A percentile compares a stretch with the other conserved stretches of the same genome.
Evolutionary conservation across 2,888 invertebrate genomes (phyloP).

Genomic region (Tromatobia lineatoria): DNA sequence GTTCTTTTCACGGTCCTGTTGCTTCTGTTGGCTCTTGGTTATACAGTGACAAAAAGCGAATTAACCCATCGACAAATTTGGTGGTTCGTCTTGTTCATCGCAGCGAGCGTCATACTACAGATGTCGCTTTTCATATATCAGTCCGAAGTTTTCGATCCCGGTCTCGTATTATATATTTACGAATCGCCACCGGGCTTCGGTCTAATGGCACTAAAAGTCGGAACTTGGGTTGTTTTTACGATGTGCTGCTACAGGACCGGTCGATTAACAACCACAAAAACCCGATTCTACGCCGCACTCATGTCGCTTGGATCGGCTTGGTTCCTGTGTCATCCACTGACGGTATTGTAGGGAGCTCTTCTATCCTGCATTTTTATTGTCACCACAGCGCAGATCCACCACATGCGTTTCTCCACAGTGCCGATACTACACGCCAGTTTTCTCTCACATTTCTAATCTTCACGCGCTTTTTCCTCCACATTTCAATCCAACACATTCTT

Average conservation of each 20-base stretch:
- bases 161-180: conserved; percentile 95
- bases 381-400: no score
- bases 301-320: conserved; percentile 80
- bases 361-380: no score
- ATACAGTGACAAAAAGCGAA: conserved; percentile 94
- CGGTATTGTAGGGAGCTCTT: no score
- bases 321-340: conserved; percentile 81
- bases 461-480: no score
- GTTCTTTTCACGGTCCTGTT: conserved; percentile 92
- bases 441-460: no score
- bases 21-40: conserved; percentile 95
- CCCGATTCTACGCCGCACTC: conserved; percentile 79
- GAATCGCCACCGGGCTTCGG: conserved; percentile 96
- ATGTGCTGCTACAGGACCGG: conserved; percentile 85
- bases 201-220: conserved; percentile 90
- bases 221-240: conserved; percentile 94
- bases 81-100: conserved; percentile 93
- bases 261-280: conserved; percentile 75
- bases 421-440: no score
- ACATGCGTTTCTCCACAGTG: no score
- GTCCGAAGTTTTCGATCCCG: conserved; percentile 95
- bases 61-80: conserved; percentile 91
- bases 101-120: conserved; percentile 91
- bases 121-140: conserved; percentile 93
- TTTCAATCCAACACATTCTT: no score